Evolutionary conservation across 2,888 invertebrate species (phyloP).

Genomic region (Drosophila anomalata): DNA sequence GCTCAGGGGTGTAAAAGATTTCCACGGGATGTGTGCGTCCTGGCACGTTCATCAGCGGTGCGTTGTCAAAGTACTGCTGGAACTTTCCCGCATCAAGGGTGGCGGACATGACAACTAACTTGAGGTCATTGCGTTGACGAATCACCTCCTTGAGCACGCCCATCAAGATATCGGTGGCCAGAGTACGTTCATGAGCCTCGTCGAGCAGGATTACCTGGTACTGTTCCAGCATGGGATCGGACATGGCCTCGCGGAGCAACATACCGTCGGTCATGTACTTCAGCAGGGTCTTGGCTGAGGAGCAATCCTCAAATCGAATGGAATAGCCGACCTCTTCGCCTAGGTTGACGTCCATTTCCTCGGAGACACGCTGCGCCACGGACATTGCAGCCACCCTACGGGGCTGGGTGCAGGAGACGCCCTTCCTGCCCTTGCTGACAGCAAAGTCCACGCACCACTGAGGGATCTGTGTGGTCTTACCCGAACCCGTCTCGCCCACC

Average conservation of each 20-base stretch:
- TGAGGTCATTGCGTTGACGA: constrained; percentile 93
- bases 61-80: constrained; percentile 99
- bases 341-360: constrained; percentile 99
- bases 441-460: constrained; percentile 96
- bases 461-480: constrained; percentile 99
- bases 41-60: constrained; percentile 99
- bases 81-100: constrained; percentile 99
- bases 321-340: constrained; percentile 97
- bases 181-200: constrained; percentile 99
- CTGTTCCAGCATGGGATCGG: constrained; percentile 97
- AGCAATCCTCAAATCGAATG: constrained; percentile 99
- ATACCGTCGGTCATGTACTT: constrained; percentile 99
- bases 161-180: constrained; percentile 99
- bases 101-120: constrained; percentile 99
- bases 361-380: constrained; percentile 98
- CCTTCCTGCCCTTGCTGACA: constrained; percentile 87
- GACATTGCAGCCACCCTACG: constrained; percentile 99
- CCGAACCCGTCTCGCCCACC: constrained; percentile 99
- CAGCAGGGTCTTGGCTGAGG: constrained; percentile 95
- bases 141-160: constrained; percentile 98
- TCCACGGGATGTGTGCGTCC: constrained; percentile 98
- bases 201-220: constrained; percentile 96
- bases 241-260: constrained; percentile 99
- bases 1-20: constrained; percentile 99
- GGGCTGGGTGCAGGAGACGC: constrained; percentile 98